Percentiles rank a stretch among this genome's conserved stretches.
Conservation (phyloP, 2,113 vertebrate species). For the Poecile atricapillus region DNA sequence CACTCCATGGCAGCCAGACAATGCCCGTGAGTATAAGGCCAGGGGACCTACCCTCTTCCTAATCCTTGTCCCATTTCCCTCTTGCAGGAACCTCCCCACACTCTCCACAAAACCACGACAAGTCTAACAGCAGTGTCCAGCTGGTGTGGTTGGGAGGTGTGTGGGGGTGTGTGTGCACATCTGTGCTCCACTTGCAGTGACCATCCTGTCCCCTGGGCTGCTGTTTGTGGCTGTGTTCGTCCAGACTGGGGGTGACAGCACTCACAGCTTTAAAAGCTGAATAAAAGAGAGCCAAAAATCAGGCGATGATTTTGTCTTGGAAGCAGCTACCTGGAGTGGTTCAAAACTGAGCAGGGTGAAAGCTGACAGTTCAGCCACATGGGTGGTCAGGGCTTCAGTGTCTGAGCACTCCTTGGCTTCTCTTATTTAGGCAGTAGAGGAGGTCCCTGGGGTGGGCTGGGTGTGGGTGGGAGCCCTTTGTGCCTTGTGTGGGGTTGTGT, state of each 20-base stretch:
- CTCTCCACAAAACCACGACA: not conserved
- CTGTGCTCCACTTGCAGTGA: not conserved
- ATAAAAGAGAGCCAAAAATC: not conserved
- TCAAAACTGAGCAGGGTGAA: not conserved
- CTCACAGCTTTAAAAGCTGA: not conserved
- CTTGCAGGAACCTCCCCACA: not conserved
- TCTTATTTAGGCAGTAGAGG: not conserved
- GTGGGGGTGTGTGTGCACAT: not conserved
- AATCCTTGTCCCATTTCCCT: not conserved
- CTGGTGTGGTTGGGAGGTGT: not conserved
- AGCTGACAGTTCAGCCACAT: not conserved
- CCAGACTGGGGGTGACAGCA: not conserved
- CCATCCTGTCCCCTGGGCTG: not conserved
- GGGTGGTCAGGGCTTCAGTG: not conserved
- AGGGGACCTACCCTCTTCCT: not conserved
- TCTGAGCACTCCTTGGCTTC: not conserved
- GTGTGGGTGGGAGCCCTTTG: not conserved
- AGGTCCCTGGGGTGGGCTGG: not conserved
- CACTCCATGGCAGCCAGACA: slow-evolving; percentile 97
- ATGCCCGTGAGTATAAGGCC: slow-evolving; percentile 91
- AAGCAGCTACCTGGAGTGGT: not conserved
- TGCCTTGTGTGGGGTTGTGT: not conserved
- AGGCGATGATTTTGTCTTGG: not conserved
- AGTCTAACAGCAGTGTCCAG: not conserved
- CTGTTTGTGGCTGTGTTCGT: not conserved